These are phyloP conservation scores for Macrosiphum euphorbiae DNA, from an alignment of 2,888 invertebrate genomes.

Conservation along the genomic window DNA sequence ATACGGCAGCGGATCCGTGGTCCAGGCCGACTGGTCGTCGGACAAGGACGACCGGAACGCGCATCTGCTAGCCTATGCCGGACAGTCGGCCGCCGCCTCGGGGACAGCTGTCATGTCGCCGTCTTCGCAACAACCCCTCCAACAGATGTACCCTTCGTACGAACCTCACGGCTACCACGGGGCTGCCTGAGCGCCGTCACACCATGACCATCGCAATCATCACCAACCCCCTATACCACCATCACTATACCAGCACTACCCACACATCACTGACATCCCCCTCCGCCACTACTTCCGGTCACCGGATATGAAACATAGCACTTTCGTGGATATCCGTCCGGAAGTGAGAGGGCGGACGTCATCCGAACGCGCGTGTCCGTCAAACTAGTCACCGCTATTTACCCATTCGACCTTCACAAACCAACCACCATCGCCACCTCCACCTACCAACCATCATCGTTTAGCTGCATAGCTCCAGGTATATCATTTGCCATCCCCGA, in stretches of 20 bases:
- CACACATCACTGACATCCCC: background rate
- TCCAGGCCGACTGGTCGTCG: constrained; percentile 52
- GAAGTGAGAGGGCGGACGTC: background rate
- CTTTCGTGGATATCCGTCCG: background rate
- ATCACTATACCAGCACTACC: background rate
- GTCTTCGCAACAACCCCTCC: constrained; percentile 23
- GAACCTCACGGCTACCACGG: constrained; percentile 50
- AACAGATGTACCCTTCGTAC: constrained; percentile 47
- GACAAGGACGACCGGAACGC: constrained; percentile 60
- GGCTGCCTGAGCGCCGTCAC: background rate
- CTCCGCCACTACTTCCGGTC: background rate
- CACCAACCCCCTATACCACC: too few relatives aligned
- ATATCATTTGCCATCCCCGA: background rate
- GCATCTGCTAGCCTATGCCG: constrained; percentile 42
- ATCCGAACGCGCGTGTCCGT: background rate
- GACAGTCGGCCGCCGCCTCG: constrained; percentile 11
- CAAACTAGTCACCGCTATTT: constrained; percentile 1
- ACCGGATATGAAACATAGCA: background rate
- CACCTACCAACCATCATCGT: background rate
- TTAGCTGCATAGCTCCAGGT: background rate
- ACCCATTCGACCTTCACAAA: background rate
- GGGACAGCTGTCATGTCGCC: background rate
- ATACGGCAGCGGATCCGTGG: background rate
- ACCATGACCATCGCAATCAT: too few relatives aligned
- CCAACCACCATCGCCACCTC: background rate